These are phyloP conservation scores for Thera obeliscata DNA, from an alignment of 2,888 invertebrate species.

Conservation along the genomic window DNA sequence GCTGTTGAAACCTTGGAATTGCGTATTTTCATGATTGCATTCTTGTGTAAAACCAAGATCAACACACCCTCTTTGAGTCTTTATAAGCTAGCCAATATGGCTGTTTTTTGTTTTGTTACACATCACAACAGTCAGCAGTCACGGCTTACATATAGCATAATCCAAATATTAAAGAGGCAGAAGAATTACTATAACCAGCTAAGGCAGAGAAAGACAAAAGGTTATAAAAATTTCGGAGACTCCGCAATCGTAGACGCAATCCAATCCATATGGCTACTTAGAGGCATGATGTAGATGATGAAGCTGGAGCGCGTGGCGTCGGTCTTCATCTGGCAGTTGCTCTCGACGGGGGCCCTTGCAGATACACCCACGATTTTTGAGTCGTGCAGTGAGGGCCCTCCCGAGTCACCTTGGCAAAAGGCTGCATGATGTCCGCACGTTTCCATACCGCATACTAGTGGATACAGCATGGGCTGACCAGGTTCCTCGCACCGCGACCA, in stretches of 20 bases:
- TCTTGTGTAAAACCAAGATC: no score
- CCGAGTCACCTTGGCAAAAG: not conserved
- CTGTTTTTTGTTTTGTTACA: no score
- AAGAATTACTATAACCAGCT: no score
- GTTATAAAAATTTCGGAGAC: not conserved
- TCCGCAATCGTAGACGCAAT: not conserved
- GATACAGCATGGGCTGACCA: not conserved
- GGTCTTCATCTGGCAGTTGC: not conserved
- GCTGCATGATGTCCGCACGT: not conserved
- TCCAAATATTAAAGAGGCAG: no score
- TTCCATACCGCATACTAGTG: slow-evolving; percentile 1
- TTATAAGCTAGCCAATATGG: no score
- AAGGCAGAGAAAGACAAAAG: not conserved
- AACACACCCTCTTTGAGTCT: no score
- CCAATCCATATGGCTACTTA: slow-evolving; percentile 7
- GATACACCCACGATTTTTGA: not conserved
- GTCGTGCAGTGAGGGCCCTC: not conserved
- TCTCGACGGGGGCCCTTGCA: not conserved
- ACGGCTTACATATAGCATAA: no score
- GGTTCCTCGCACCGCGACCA: not conserved
- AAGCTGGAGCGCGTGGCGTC: not conserved
- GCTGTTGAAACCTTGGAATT: no score
- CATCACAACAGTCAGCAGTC: no score
- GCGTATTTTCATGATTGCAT: no score
- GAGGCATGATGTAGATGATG: not conserved